These are phyloP conservation scores for Siniperca scherzeri DNA, from an alignment of 2,797 vertebrate species.

Conservation along the genomic window DNA sequence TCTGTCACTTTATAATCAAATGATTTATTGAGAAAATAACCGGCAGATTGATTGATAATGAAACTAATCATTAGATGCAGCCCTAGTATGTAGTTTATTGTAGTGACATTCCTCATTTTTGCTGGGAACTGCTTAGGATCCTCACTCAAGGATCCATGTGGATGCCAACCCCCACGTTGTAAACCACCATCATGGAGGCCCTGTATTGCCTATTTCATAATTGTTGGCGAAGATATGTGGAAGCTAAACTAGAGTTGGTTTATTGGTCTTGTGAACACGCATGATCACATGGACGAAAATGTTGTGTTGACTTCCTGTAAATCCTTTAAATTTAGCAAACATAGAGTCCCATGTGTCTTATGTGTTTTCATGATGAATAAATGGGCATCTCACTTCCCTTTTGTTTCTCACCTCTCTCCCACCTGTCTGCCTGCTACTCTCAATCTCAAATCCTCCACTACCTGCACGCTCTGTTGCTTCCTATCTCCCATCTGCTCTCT, in stretches of 20 bases:
- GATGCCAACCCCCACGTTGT: not conserved
- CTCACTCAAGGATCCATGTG: not conserved
- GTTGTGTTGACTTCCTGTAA: not conserved
- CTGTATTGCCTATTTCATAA: not conserved
- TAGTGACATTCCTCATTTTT: not conserved
- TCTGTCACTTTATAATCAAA: not conserved
- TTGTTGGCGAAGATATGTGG: not conserved
- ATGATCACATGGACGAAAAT: not conserved
- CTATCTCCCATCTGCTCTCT: conserved; percentile 64
- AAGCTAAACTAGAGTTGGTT: not conserved
- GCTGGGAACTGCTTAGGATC: not conserved
- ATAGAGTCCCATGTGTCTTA: not conserved
- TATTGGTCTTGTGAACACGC: not conserved
- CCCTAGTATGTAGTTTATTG: not conserved
- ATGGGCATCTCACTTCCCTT: not conserved
- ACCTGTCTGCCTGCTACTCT: conserved; percentile 44
- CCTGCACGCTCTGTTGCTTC: conserved; percentile 53
- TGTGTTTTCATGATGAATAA: conserved; percentile 7
- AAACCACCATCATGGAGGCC: not conserved
- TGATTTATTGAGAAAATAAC: not conserved
- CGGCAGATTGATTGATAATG: not conserved
- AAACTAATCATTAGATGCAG: not conserved
- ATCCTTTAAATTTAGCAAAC: not conserved
- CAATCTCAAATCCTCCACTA: conserved; percentile 53
- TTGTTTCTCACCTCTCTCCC: conserved; percentile 29